phyloP scores from a whole-genome alignment of 1,140 invertebrate genomes.

The Bombus soroeensis region DNA sequence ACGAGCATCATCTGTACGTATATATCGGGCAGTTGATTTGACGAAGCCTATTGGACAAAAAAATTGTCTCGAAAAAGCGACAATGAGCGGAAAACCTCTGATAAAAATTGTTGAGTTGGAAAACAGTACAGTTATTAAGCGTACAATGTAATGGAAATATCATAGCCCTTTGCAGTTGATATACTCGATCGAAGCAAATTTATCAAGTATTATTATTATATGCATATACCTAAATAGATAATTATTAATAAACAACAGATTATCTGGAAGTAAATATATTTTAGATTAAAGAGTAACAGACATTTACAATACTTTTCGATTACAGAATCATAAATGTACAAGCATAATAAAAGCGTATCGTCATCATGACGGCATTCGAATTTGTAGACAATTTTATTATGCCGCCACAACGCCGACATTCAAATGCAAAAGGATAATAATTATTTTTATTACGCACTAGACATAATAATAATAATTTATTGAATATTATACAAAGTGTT shows the following conservation, averaged over 20 bases:
- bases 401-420: background rate
- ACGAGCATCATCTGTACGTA: background rate
- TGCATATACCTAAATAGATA: background rate
- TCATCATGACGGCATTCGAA: background rate
- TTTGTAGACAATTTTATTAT: background rate
- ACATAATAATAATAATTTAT: constrained; percentile 17
- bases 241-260: background rate
- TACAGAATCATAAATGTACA: background rate
- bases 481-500: background rate
- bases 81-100: background rate
- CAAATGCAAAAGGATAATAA: background rate
- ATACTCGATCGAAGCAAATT: background rate
- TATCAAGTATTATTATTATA: background rate
- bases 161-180: background rate
- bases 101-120: background rate
- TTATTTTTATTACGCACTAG: background rate
- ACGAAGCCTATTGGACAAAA: background rate
- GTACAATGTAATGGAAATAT: background rate
- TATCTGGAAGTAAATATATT: constrained; percentile 1
- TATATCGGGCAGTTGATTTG: background rate
- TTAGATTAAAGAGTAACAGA: constrained; percentile 3
- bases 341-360: background rate
- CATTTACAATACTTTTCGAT: constrained; percentile 6
- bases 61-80: background rate
- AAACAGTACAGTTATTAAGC: background rate